A percentile compares a stretch with the other conserved stretches of the same genome.
These are phyloP conservation scores for Balanococcus diminutus DNA, from an alignment of 2,888 invertebrate genomes.

Conservation along the genomic window DNA sequence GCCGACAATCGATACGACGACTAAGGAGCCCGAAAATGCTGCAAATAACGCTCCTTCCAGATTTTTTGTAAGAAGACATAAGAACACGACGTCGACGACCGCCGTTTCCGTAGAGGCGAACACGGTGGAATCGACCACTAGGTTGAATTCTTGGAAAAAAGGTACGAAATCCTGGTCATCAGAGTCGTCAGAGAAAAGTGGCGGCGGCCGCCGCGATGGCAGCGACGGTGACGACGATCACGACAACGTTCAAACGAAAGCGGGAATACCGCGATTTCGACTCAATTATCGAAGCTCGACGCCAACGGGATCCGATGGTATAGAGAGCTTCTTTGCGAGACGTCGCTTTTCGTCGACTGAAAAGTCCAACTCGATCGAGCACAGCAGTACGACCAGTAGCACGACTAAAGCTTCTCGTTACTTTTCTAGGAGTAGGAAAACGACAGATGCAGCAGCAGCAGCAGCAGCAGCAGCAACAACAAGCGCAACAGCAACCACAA, in stretches of 20 bases:
- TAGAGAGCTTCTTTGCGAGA: not conserved
- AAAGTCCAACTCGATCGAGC: not conserved
- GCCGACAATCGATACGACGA: not conserved
- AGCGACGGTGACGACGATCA: no score
- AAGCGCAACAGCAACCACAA: not conserved
- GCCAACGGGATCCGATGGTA: not conserved
- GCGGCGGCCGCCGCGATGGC: no score
- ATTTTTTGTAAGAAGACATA: not conserved
- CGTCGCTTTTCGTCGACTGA: not conserved
- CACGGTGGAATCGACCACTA: not conserved
- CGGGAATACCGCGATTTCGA: not conserved
- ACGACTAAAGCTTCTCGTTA: constrained; percentile 1
- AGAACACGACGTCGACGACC: not conserved
- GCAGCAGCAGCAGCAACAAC: not conserved
- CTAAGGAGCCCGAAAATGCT: not conserved
- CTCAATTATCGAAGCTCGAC: not conserved
- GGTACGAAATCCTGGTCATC: not conserved
- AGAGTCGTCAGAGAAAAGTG: not conserved
- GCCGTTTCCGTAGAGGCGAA: not conserved
- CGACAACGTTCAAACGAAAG: not conserved
- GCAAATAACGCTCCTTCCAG: not conserved
- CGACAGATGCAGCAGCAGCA: not conserved
- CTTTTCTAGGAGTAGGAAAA: constrained; percentile 25
- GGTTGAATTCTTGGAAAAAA: not conserved
- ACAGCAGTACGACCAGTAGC: not conserved